Evolutionary conservation across 2,888 invertebrate genomes (phyloP).

Genomic region (Himalopsyche kuldschensis): DNA sequence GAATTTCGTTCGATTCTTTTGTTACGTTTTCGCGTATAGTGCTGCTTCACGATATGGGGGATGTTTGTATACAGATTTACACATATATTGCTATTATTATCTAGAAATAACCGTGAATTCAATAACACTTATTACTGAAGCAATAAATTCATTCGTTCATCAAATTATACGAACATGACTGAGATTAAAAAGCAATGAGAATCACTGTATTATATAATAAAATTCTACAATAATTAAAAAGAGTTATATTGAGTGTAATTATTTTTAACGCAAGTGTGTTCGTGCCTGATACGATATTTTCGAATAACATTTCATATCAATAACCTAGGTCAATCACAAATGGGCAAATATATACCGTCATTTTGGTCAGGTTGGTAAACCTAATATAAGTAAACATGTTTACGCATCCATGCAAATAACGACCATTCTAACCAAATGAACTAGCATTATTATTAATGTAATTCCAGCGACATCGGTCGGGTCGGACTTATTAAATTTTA

Average conservation of each 20-base stretch:
- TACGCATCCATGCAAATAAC: neutral
- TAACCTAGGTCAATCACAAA: neutral
- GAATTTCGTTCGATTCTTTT: slow-evolving; percentile 29
- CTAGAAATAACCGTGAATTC: no score
- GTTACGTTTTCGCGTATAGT: neutral
- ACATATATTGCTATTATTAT: no score
- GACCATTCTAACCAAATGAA: neutral
- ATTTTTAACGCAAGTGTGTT: neutral
- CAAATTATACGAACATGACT: no score
- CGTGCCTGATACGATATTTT: neutral
- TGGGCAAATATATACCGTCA: neutral
- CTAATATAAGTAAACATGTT: neutral
- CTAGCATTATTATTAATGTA: neutral
- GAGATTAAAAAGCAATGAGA: no score
- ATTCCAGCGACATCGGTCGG: neutral
- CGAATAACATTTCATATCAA: neutral
- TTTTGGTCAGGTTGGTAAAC: neutral
- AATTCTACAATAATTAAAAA: no score
- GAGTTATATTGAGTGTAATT: no score
- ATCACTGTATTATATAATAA: no score
- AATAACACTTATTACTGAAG: no score
- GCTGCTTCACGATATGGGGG: neutral
- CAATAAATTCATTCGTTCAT: no score
- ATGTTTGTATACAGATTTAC: neutral
- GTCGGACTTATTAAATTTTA: neutral